phyloP scores from a whole-genome alignment of 2,888 invertebrate species.

The Drosophila buzzatii region DNA sequence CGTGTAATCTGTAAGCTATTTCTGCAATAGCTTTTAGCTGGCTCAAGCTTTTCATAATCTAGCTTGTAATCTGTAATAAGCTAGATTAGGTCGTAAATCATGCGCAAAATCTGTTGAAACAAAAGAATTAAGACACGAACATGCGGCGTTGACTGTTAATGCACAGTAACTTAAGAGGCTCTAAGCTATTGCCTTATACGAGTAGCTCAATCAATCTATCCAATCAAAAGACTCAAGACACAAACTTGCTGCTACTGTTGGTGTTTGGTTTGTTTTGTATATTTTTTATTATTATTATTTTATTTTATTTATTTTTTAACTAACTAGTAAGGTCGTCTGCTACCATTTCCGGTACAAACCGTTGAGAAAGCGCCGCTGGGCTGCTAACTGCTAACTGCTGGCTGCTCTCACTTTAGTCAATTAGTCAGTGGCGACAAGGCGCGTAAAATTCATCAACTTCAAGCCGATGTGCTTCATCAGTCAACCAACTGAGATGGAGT shows the following conservation, averaged over 20 bases:
- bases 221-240: constrained; percentile 39
- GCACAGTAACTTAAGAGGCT: not conserved
- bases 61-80: not conserved
- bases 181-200: not conserved
- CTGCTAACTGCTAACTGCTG: constrained; percentile 16
- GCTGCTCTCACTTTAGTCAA: constrained; percentile 62
- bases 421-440: constrained; percentile 57
- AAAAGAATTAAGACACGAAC: constrained; percentile 31
- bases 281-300: not conserved
- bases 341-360: constrained; percentile 43
- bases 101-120: not conserved
- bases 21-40: not conserved
- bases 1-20: not conserved
- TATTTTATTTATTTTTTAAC: not conserved
- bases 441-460: constrained; percentile 59
- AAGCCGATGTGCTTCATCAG: constrained; percentile 52
- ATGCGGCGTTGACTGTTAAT: not conserved
- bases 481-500: constrained; percentile 9
- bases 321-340: constrained; percentile 32
- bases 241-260: constrained; percentile 20
- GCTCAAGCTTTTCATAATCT: not conserved
- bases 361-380: constrained; percentile 49
- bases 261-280: not conserved
- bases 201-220: not conserved
- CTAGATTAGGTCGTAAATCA: not conserved